A percentile compares a stretch with the other conserved stretches of the same genome.
phyloP scores from a whole-genome alignment of 2,113 vertebrate species.

The Colistium nudipinnis region DNA sequence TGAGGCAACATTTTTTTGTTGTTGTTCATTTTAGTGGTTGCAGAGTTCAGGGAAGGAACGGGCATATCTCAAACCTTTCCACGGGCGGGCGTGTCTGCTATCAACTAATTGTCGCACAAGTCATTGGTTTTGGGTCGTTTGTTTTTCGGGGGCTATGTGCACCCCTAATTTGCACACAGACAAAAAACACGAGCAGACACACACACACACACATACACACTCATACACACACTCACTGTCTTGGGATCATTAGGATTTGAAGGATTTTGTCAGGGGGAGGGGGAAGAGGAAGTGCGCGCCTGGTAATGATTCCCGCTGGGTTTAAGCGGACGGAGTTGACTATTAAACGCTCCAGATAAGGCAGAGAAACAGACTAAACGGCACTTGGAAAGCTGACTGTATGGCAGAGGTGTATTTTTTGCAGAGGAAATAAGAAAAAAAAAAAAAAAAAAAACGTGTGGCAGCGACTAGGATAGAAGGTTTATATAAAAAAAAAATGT shows the following conservation, averaged over 20 bases:
- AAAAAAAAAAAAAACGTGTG: constrained; percentile 3
- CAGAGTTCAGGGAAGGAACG: constrained; percentile 2
- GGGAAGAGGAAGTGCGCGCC: constrained; percentile 59
- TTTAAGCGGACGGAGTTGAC: constrained; percentile 58
- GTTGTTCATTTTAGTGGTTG: constrained; percentile 10
- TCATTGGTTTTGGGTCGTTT: constrained; percentile 63
- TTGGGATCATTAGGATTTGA: constrained; percentile 42
- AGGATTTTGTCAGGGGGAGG: constrained; percentile 41
- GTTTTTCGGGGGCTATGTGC: constrained; percentile 41
- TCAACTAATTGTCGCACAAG: constrained; percentile 63
- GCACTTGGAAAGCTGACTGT: constrained; percentile 42
- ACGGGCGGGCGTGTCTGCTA: constrained; percentile 37
- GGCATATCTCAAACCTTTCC: constrained; percentile 9
- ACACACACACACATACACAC: constrained; percentile 26
- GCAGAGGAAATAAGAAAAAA: not conserved
- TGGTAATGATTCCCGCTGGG: constrained; percentile 69
- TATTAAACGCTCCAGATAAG: constrained; percentile 64
- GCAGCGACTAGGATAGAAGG: not conserved
- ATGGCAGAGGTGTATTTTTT: constrained; percentile 29
- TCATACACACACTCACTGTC: constrained; percentile 16
- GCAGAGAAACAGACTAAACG: constrained; percentile 55
- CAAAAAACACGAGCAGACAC: too few relatives aligned
- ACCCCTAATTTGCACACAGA: constrained; percentile 39
- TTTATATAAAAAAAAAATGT: constrained; percentile 12
- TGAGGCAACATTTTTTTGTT: not conserved